Percentiles rank a stretch among this genome's conserved stretches.
These are phyloP conservation scores for Netelia inedita DNA, from an alignment of 2,888 invertebrate genomes.

Conservation along the genomic window DNA sequence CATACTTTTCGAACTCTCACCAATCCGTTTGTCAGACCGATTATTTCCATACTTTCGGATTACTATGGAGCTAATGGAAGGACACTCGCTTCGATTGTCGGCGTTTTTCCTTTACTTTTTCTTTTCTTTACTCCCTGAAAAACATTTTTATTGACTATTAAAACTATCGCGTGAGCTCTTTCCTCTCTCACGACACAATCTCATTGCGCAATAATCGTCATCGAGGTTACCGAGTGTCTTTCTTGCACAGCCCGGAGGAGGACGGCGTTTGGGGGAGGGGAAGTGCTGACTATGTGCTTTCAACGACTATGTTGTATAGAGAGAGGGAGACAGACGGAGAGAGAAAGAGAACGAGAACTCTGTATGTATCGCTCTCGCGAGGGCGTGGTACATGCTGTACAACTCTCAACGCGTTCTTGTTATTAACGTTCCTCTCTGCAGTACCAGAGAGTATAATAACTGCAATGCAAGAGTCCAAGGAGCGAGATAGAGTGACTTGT, in stretches of 20 bases:
- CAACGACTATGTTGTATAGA: conserved; percentile 65
- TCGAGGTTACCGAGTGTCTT: conserved; percentile 67
- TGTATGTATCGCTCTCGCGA: conserved; percentile 66
- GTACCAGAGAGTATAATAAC: conserved; percentile 57
- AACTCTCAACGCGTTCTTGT: conserved; percentile 66
- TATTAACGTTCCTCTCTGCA: conserved; percentile 64
- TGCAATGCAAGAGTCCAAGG: conserved; percentile 43
- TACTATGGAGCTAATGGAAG: not conserved
- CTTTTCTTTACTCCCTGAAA: not conserved
- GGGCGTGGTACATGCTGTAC: conserved; percentile 61
- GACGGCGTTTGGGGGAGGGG: conserved; percentile 37
- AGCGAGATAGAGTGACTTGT: conserved; percentile 66
- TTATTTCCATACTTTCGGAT: not conserved
- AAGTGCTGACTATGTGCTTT: conserved; percentile 60
- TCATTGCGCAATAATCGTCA: conserved; percentile 67
- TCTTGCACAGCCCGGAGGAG: conserved; percentile 45
- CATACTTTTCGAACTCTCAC: not conserved
- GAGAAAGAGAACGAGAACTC: conserved; percentile 55
- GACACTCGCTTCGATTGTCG: not conserved
- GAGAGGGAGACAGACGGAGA: conserved; percentile 15
- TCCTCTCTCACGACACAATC: conserved; percentile 57
- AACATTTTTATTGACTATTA: conserved; percentile 57
- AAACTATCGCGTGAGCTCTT: conserved; percentile 54
- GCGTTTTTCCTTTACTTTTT: not conserved
- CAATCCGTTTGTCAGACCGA: not conserved